These are phyloP conservation scores for Tryphoninae sp. DNA, from an alignment of 2,888 invertebrate species.

Conservation along the genomic window DNA sequence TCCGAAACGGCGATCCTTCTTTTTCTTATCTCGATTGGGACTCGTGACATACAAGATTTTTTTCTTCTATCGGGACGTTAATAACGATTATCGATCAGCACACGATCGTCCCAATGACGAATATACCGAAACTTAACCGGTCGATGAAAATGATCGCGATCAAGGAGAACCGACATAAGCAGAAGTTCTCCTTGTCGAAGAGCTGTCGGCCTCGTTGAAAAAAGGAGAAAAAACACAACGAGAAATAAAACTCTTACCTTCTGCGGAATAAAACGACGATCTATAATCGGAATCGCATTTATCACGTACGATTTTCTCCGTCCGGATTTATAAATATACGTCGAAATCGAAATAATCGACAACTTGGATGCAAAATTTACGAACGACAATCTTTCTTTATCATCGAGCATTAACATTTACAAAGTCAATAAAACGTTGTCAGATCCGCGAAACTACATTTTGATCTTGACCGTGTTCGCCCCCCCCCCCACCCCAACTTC, in stretches of 20 bases:
- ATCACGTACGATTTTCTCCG: background rate
- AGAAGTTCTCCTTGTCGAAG: conserved; percentile 50
- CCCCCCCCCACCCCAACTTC: no score
- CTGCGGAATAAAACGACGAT: conserved; percentile 9
- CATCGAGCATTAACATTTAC: no score
- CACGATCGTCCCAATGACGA: background rate
- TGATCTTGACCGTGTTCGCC: no score
- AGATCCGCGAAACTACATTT: no score
- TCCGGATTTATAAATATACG: background rate
- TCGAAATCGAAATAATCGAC: background rate
- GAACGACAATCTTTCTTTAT: no score
- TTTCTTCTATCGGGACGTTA: background rate
- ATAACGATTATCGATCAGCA: conserved; percentile 24
- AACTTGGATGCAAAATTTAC: background rate
- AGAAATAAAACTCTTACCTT: conserved; percentile 17
- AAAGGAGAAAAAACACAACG: background rate
- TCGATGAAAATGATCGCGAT: conserved; percentile 37
- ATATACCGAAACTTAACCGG: background rate
- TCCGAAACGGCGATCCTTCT: background rate
- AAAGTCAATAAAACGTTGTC: no score
- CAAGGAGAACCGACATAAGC: conserved; percentile 49
- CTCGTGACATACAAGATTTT: conserved; percentile 5
- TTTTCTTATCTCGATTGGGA: background rate
- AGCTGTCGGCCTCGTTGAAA: conserved; percentile 45
- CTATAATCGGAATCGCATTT: conserved; percentile 20